These are phyloP conservation scores for Drosophila cognata DNA, from an alignment of 2,888 invertebrate species.

Conservation along the genomic window DNA sequence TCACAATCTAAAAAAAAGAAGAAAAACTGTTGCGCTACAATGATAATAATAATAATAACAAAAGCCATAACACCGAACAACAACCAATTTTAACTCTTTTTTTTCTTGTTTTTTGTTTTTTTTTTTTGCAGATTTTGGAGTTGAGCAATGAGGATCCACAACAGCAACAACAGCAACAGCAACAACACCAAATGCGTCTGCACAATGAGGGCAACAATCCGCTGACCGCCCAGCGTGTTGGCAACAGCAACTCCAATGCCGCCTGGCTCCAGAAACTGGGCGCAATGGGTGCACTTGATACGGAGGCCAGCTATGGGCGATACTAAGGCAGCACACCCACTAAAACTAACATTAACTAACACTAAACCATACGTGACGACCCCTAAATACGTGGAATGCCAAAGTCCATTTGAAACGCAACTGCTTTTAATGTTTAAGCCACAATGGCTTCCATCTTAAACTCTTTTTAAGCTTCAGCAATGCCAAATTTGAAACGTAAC, in stretches of 20 bases:
- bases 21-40: slow-evolving; percentile 52
- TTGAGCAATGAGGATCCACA: slow-evolving; percentile 84
- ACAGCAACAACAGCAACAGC: slow-evolving; percentile 52
- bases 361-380: slow-evolving; percentile 44
- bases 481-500: slow-evolving; percentile 3
- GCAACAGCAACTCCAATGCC: slow-evolving; percentile 52
- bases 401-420: slow-evolving; percentile 32
- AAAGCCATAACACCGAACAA: slow-evolving; percentile 52
- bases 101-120: background rate
- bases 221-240: slow-evolving; percentile 48
- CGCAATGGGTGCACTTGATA: slow-evolving; percentile 73
- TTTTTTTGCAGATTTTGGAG: slow-evolving; percentile 83
- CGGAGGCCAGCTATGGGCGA: slow-evolving; percentile 73
- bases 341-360: background rate
- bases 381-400: slow-evolving; percentile 39
- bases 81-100: slow-evolving; percentile 63
- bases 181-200: slow-evolving; percentile 65
- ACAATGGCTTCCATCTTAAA: background rate
- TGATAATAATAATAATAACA: slow-evolving; percentile 41
- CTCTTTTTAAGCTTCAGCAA: background rate
- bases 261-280: slow-evolving; percentile 80
- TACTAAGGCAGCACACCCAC: slow-evolving; percentile 56
- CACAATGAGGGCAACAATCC: slow-evolving; percentile 75
- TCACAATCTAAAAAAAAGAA: slow-evolving; percentile 13
- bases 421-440: slow-evolving; percentile 3